Evolutionary conservation across 2,797 vertebrate genomes (phyloP).

Genomic region (Chiroxiphia lanceolata): DNA sequence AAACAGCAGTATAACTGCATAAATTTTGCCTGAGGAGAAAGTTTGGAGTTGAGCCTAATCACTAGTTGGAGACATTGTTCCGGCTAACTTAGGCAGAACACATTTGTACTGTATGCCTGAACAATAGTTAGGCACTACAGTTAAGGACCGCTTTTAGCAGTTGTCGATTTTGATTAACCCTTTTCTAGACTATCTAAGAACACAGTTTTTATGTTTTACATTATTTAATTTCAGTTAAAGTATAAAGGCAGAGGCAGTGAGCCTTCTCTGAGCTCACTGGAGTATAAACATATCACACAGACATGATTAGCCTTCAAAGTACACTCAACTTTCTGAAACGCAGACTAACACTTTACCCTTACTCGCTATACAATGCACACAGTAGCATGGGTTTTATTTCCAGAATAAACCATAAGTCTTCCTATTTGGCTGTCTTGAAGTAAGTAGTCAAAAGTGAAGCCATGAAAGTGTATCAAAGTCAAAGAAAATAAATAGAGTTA

Average conservation of each 20-base stretch:
- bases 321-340: neutral
- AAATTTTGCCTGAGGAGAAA: conserved; percentile 73
- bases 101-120: conserved; percentile 68
- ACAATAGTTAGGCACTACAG: conserved; percentile 66
- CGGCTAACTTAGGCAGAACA: conserved; percentile 76
- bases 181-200: conserved; percentile 48
- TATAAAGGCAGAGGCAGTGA: neutral
- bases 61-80: conserved; percentile 75
- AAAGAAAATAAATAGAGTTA: neutral
- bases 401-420: neutral
- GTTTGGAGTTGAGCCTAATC: conserved; percentile 74
- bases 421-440: neutral
- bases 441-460: neutral
- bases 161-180: conserved; percentile 67
- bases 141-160: conserved; percentile 63
- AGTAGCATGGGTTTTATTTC: neutral
- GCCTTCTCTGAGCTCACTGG: neutral
- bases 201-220: neutral
- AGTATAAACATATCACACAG: neutral
- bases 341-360: neutral
- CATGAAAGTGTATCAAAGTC: neutral
- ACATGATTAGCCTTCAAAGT: neutral
- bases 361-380: neutral
- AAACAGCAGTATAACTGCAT: conserved; percentile 68
- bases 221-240: conserved; percentile 2